These are phyloP conservation scores for Nanorana parkeri DNA, from an alignment of 2,113 vertebrate genomes.

Conservation along the genomic window DNA sequence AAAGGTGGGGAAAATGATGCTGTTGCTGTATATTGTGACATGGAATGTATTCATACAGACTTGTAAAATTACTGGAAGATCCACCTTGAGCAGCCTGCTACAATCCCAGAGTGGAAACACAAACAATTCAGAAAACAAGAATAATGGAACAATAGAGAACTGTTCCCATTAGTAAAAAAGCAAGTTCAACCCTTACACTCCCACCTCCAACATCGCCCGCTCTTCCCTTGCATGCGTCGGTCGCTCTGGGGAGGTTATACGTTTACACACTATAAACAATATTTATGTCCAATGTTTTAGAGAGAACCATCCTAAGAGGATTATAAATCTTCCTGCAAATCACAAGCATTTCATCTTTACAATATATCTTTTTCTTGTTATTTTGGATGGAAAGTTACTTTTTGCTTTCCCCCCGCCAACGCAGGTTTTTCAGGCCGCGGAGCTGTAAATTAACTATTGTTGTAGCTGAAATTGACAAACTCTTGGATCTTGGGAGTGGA, in stretches of 20 bases:
- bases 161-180: conserved; percentile 11
- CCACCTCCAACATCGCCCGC: neutral
- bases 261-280: conserved; percentile 22
- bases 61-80: too few relatives aligned
- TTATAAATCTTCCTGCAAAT: conserved; percentile 19
- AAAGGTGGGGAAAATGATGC: too few relatives aligned
- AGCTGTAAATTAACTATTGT: too few relatives aligned
- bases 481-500: too few relatives aligned
- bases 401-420: neutral
- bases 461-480: too few relatives aligned
- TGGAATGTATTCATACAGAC: too few relatives aligned
- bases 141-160: neutral
- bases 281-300: conserved; percentile 28
- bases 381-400: neutral
- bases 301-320: conserved; percentile 26
- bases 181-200: neutral
- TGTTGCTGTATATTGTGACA: too few relatives aligned
- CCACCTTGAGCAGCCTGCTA: too few relatives aligned
- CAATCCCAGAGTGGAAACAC: too few relatives aligned
- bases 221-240: neutral
- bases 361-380: conserved; percentile 28
- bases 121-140: neutral
- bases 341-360: conserved; percentile 24
- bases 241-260: conserved; percentile 11
- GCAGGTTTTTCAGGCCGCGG: too few relatives aligned